Conservation (phyloP, 2,797 vertebrate species). For the Cottoperca gobio region DNA sequence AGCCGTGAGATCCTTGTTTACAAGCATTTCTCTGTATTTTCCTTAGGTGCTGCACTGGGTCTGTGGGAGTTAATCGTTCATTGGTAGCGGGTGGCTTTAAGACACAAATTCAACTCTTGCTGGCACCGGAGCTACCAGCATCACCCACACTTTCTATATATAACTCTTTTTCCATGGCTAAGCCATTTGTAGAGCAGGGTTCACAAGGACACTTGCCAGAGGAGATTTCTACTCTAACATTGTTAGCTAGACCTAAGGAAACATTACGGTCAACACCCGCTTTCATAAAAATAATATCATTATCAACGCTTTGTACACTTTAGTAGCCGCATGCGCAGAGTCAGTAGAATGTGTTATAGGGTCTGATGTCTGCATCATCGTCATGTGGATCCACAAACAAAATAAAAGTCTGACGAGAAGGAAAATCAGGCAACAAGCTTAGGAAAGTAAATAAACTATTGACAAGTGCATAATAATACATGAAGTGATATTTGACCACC, state of each 20-base stretch:
- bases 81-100: slow-evolving; percentile 78
- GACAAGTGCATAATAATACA: slow-evolving; percentile 9
- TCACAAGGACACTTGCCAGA: slow-evolving; percentile 76
- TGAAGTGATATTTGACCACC: slow-evolving; percentile 26
- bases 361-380: slow-evolving; percentile 16
- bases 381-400: neutral
- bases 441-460: slow-evolving; percentile 14
- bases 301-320: slow-evolving; percentile 48
- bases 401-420: neutral
- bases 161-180: slow-evolving; percentile 85
- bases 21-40: slow-evolving; percentile 63
- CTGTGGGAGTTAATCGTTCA: slow-evolving; percentile 79
- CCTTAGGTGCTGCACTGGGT: slow-evolving; percentile 62
- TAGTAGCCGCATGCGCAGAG: slow-evolving; percentile 13
- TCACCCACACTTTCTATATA: slow-evolving; percentile 85
- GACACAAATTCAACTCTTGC: slow-evolving; percentile 79
- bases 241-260: slow-evolving; percentile 65
- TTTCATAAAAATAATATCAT: slow-evolving; percentile 56
- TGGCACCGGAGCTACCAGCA: slow-evolving; percentile 78
- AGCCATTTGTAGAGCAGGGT: slow-evolving; percentile 81
- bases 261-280: slow-evolving; percentile 58
- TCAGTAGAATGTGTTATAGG: slow-evolving; percentile 10
- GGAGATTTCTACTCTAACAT: slow-evolving; percentile 74
- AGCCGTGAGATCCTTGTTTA: slow-evolving; percentile 58
- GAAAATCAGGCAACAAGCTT: slow-evolving; percentile 2